Conservation (phyloP, 2,113 vertebrate species). For the Hippocampus comes region DNA sequence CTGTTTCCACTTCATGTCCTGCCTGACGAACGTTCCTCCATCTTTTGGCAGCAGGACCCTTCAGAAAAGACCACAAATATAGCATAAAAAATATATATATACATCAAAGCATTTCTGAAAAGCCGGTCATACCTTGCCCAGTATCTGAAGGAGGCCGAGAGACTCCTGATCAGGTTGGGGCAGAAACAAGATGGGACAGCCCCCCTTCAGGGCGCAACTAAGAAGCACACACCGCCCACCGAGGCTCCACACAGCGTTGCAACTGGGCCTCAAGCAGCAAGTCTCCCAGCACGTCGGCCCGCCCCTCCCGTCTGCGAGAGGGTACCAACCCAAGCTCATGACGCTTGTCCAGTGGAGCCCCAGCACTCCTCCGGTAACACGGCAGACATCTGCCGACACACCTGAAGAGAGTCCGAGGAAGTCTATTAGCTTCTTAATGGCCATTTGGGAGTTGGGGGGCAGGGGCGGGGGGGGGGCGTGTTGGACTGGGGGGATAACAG, state of each 20-base stretch:
- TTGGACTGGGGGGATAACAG: too few relatives aligned
- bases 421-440: background rate
- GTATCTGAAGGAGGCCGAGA: slow-evolving; percentile 70
- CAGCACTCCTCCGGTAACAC: slow-evolving; percentile 70
- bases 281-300: slow-evolving; percentile 70
- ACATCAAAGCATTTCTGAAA: background rate
- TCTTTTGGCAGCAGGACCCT: slow-evolving; percentile 32
- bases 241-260: slow-evolving; percentile 71
- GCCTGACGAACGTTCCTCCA: slow-evolving; percentile 22
- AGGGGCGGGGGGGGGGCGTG: too few relatives aligned
- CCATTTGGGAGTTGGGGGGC: background rate
- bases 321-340: slow-evolving; percentile 67
- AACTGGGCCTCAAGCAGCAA: slow-evolving; percentile 70
- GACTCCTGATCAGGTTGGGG: slow-evolving; percentile 65
- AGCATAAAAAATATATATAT: background rate
- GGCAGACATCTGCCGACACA: slow-evolving; percentile 60
- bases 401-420: slow-evolving; percentile 27
- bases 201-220: slow-evolving; percentile 41
- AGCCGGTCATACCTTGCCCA: slow-evolving; percentile 48
- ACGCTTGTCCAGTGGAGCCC: slow-evolving; percentile 72
- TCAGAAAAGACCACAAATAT: background rate
- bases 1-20: background rate
- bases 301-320: slow-evolving; percentile 56
- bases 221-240: slow-evolving; percentile 71
- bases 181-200: slow-evolving; percentile 60